Percentiles rank a stretch among this genome's conserved stretches.
Conservation (phyloP, 2,797 vertebrate genomes). For the Eulemur rubriventer region DNA sequence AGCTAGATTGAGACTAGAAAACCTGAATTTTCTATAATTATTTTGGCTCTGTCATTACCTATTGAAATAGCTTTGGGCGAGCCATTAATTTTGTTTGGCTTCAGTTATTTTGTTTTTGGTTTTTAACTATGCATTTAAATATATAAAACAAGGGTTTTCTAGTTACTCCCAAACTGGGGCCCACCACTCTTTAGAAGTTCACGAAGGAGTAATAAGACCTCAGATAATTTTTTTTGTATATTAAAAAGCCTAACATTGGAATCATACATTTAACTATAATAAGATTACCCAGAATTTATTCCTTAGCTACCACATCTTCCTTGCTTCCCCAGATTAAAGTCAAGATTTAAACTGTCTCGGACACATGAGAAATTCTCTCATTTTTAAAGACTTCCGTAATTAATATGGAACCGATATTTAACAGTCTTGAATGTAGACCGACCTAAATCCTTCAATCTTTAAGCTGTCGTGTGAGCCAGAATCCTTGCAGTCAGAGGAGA, state of each 20-base stretch:
- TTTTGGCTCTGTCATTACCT: not conserved
- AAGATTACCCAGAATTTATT: not conserved
- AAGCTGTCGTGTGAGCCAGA: slow-evolving; percentile 9
- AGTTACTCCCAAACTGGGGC: not conserved
- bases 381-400: slow-evolving; percentile 58
- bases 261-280: not conserved
- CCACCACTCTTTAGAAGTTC: not conserved
- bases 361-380: slow-evolving; percentile 33
- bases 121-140: not conserved
- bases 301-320: not conserved
- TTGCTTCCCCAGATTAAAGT: slow-evolving; percentile 23
- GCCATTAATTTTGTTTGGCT: not conserved
- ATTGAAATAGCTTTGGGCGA: not conserved
- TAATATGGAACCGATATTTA: slow-evolving; percentile 44
- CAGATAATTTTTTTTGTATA: not conserved
- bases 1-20: not conserved
- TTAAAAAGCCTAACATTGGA: not conserved
- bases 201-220: not conserved
- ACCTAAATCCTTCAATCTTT: slow-evolving; percentile 23
- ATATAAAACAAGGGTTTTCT: not conserved
- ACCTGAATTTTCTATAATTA: not conserved
- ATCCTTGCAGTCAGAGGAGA: not conserved
- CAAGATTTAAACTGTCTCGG: not conserved
- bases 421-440: slow-evolving; percentile 39
- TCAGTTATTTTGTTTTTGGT: not conserved